Evolutionary conservation across 35 echinoderm and acorn worm genomes (phyloP).

Genomic region (Strongylocentrotus purpuratus): DNA sequence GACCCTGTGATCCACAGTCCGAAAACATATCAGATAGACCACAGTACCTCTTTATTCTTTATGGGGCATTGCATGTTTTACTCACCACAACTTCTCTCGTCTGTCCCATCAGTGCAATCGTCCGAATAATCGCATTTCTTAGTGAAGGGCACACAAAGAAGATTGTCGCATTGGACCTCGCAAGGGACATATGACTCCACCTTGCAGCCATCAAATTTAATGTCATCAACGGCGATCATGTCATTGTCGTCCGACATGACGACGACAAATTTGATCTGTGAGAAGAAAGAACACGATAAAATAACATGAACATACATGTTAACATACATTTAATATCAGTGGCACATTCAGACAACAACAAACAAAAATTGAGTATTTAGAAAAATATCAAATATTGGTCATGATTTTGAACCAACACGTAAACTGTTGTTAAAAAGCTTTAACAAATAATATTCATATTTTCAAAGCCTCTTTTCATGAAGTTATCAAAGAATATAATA

Average conservation of each 20-base stretch:
- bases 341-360: background rate
- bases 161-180: constrained; percentile 71
- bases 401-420: too few species aligned
- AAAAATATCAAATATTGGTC: too few species aligned
- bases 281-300: constrained; percentile 1
- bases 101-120: constrained; percentile 84
- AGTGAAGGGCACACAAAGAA: constrained; percentile 60
- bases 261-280: constrained; percentile 69
- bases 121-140: constrained; percentile 71
- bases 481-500: too few species aligned
- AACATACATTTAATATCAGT: too few species aligned
- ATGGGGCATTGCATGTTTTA: background rate
- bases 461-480: too few species aligned
- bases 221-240: constrained; percentile 71
- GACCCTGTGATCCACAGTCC: too few species aligned
- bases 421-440: too few species aligned
- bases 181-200: constrained; percentile 53
- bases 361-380: background rate
- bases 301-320: background rate
- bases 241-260: constrained; percentile 32
- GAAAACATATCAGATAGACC: too few species aligned
- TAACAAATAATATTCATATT: too few species aligned
- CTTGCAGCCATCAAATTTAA: constrained; percentile 58
- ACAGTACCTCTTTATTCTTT: too few species aligned
- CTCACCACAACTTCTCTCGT: constrained; percentile 87